Percentiles rank a stretch among this genome's conserved stretches.
These are phyloP conservation scores for Nesidiocoris tenuis DNA, from an alignment of 2,888 invertebrate species.

Conservation along the genomic window DNA sequence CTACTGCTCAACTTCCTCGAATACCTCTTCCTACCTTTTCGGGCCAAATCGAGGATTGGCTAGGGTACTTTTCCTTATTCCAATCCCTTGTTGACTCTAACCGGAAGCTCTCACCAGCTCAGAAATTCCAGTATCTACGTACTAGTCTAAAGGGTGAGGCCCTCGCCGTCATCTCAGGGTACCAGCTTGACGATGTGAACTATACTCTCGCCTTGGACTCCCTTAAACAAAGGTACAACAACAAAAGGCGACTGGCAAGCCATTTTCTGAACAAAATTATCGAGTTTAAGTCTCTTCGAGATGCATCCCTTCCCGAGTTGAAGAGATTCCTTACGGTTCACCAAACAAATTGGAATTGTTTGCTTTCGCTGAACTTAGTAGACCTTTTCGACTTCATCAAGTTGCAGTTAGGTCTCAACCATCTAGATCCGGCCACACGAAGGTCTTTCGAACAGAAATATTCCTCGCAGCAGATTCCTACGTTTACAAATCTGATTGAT, in stretches of 20 bases:
- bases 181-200: neutral
- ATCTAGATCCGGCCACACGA: slow-evolving; percentile 13
- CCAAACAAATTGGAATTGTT: slow-evolving; percentile 9
- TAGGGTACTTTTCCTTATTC: slow-evolving; percentile 6
- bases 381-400: slow-evolving; percentile 12
- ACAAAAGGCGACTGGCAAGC: neutral
- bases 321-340: slow-evolving; percentile 18
- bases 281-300: neutral
- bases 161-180: slow-evolving; percentile 17
- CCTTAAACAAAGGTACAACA: slow-evolving; percentile 17
- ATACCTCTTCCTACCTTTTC: slow-evolving; percentile 28
- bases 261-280: slow-evolving; percentile 4
- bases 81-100: slow-evolving; percentile 17
- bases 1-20: slow-evolving; percentile 10
- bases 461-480: neutral
- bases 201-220: slow-evolving; percentile 7
- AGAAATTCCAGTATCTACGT: slow-evolving; percentile 30
- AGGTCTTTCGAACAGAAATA: slow-evolving; percentile 16
- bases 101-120: neutral
- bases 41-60: slow-evolving; percentile 23
- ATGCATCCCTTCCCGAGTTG: slow-evolving; percentile 9
- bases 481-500: neutral
- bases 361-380: neutral
- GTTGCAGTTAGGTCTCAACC: slow-evolving; percentile 13
- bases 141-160: slow-evolving; percentile 21